Percentiles rank a stretch among this genome's conserved stretches.
Evolutionary conservation across 53 echinoderm and acorn worm genomes (phyloP).

Genomic region (Paelopatides confundens): DNA sequence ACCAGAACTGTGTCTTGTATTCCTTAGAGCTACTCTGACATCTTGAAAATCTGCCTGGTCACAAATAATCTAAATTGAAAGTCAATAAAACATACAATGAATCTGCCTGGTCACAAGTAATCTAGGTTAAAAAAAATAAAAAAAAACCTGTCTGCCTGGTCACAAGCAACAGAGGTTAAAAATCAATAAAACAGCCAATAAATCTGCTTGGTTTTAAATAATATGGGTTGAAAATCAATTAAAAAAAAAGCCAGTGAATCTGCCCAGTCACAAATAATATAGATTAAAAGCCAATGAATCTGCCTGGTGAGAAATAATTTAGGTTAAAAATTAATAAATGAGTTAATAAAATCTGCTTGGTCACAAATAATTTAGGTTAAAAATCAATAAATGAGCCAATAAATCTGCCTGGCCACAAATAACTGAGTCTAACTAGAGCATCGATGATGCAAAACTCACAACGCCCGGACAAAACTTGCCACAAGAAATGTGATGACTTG

Average conservation of each 20-base stretch:
- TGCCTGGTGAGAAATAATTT: slow-evolving; percentile 80
- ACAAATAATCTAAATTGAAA: slow-evolving; percentile 73
- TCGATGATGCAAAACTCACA: no score
- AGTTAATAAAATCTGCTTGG: slow-evolving; percentile 71
- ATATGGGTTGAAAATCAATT: no score
- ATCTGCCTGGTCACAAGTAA: slow-evolving; percentile 80
- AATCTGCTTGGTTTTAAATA: no score
- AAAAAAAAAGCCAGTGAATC: no score
- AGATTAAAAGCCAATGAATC: slow-evolving; percentile 41
- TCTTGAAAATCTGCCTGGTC: slow-evolving; percentile 73
- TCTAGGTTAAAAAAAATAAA: slow-evolving; percentile 61
- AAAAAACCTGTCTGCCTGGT: slow-evolving; percentile 73
- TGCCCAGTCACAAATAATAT: slow-evolving; percentile 83
- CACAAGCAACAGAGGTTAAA: no score
- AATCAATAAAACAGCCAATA: no score
- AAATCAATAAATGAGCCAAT: no score
- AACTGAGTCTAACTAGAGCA: slow-evolving; percentile 63
- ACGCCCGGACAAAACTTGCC: no score
- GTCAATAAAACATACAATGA: no score
- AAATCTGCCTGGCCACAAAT: slow-evolving; percentile 80
- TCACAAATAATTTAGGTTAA: slow-evolving; percentile 80
- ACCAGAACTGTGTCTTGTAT: slow-evolving; percentile 33
- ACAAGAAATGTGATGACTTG: no score
- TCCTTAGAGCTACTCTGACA: slow-evolving; percentile 68
- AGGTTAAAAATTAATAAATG: no score